Conservation (phyloP, 2,113 vertebrate genomes). For the Muscicapa adusta region DNA sequence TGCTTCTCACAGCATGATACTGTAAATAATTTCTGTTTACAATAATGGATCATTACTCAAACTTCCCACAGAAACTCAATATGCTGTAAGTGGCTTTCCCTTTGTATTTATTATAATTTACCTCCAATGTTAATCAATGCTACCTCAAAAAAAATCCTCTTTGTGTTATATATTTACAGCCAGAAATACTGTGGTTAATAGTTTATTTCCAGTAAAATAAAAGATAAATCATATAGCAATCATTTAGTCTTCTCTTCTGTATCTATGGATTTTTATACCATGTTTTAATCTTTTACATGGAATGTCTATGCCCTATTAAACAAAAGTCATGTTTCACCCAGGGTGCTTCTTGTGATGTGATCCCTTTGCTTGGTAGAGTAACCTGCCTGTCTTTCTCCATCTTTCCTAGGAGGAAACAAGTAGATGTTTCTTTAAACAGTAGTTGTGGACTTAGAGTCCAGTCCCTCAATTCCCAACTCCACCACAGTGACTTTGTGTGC, state of each 20-base stretch:
- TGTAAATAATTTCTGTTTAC: constrained; percentile 32
- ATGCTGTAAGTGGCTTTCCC: neutral
- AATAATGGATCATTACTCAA: constrained; percentile 23
- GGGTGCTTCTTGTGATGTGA: neutral
- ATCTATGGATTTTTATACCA: neutral
- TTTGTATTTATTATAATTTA: constrained; percentile 1
- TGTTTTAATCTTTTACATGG: neutral
- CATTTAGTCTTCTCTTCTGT: neutral
- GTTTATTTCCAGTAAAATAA: neutral
- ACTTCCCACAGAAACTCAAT: constrained; percentile 12
- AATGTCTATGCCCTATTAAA: neutral
- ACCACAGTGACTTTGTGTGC: neutral
- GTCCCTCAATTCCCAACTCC: neutral
- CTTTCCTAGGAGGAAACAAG: neutral
- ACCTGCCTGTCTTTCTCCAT: neutral
- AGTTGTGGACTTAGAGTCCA: neutral
- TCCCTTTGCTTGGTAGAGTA: neutral
- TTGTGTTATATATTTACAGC: neutral
- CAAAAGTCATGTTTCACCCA: neutral
- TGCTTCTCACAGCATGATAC: neutral
- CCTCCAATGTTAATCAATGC: neutral
- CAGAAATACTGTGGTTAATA: neutral
- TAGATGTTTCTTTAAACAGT: neutral
- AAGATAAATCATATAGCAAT: neutral
- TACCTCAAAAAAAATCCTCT: neutral